Evolutionary conservation across 30 jellyfish, hydroid and myxozoan genomes (phyloP).

Genomic region (Sanderia malayensis): DNA sequence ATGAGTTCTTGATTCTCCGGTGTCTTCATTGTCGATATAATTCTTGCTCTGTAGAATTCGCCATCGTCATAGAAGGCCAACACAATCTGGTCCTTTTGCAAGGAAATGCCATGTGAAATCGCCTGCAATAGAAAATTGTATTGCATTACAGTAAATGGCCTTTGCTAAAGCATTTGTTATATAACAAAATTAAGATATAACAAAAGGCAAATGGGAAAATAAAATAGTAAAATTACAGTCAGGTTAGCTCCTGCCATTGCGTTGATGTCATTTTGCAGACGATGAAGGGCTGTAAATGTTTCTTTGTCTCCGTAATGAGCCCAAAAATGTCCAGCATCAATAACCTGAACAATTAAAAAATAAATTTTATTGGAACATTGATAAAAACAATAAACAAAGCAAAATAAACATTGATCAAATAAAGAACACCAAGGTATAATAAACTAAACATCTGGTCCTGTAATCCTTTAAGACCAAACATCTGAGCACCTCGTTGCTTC

Average conservation of each 20-base stretch:
- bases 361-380: no score
- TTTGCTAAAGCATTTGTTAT: no score
- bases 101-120: slow-evolving; percentile 35
- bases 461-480: no score
- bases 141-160: no score
- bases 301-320: slow-evolving; percentile 83
- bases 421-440: no score
- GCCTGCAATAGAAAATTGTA: no score
- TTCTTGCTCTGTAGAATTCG: slow-evolving; percentile 86
- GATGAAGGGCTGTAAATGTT: slow-evolving; percentile 32
- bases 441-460: no score
- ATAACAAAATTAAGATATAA: no score
- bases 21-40: slow-evolving; percentile 2
- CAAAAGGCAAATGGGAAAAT: not conserved
- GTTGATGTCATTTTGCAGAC: slow-evolving; percentile 75
- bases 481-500: no score
- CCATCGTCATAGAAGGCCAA: slow-evolving; percentile 88
- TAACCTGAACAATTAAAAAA: slow-evolving; percentile 35
- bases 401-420: no score
- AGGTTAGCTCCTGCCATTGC: slow-evolving; percentile 76
- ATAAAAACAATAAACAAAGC: no score
- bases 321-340: slow-evolving; percentile 91
- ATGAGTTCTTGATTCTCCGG: slow-evolving; percentile 15
- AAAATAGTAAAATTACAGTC: slow-evolving; percentile 14
- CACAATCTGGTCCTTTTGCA: slow-evolving; percentile 36